Evolutionary conservation across 2,113 vertebrate genomes (phyloP).

Genomic region (Entomyzon cyanotis): DNA sequence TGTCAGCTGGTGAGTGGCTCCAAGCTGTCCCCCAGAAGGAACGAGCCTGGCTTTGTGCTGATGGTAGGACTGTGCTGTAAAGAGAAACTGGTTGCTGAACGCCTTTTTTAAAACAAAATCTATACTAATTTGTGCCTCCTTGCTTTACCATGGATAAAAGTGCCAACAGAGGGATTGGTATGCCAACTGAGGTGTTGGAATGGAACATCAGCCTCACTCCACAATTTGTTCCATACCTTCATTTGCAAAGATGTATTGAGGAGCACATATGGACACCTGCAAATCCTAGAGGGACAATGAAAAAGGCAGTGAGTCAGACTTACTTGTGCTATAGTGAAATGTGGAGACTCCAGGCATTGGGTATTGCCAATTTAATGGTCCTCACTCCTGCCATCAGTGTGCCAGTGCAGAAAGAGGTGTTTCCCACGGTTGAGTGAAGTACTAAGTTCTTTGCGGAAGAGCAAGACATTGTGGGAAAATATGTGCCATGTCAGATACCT

Average conservation of each 20-base stretch:
- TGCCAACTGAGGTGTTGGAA: neutral
- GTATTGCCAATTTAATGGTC: neutral
- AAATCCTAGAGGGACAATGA: neutral
- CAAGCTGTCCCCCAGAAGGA: neutral
- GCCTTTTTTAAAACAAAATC: neutral
- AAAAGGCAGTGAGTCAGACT: neutral
- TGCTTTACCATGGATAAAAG: neutral
- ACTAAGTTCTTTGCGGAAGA: neutral
- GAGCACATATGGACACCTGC: neutral
- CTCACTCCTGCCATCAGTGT: neutral
- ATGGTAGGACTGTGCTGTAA: neutral
- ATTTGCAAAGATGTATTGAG: neutral
- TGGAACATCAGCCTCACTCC: neutral
- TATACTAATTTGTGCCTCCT: neutral
- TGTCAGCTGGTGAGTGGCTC: neutral
- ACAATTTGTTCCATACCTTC: neutral
- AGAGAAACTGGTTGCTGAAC: neutral
- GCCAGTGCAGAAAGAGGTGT: neutral
- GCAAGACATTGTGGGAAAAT: conserved; percentile 33
- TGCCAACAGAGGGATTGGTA: neutral
- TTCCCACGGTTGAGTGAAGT: neutral
- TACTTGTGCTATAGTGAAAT: neutral
- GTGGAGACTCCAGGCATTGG: neutral
- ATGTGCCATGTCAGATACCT: conserved; percentile 16
- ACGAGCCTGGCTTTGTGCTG: neutral